Evolutionary conservation across 92 coral and sea anemone species (phyloP).

Genomic region (Actinostola sp.): DNA sequence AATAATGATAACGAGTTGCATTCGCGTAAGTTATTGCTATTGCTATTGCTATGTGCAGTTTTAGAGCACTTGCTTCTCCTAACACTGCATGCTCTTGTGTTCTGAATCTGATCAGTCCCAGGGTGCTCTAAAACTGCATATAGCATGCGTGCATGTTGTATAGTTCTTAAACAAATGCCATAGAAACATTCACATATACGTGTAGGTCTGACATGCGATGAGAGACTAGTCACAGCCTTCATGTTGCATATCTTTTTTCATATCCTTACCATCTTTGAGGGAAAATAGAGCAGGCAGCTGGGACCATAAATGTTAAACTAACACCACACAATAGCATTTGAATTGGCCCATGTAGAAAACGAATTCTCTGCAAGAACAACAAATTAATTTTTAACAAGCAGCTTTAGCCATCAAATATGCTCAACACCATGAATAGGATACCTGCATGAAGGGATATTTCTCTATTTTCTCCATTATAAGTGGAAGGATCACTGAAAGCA

Average conservation of each 20-base stretch:
- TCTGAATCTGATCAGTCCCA: no score
- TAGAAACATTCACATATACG: no score
- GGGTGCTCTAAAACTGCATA: no score
- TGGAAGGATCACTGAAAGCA: conserved; percentile 73
- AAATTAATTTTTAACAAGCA: neutral
- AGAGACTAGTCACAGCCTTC: no score
- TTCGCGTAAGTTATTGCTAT: no score
- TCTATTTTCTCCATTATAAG: conserved; percentile 83
- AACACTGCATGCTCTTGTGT: no score
- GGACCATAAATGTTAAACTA: conserved; percentile 97
- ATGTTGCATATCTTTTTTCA: neutral
- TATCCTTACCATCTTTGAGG: conserved; percentile 89
- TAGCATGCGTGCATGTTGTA: no score
- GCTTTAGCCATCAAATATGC: neutral
- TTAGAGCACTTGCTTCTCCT: no score
- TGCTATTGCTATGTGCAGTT: no score
- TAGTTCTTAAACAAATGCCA: no score
- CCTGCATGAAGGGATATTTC: conserved; percentile 84
- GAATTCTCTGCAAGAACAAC: conserved; percentile 68
- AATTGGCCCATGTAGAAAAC: conserved; percentile 82
- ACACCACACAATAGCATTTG: conserved; percentile 86
- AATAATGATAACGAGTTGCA: no score
- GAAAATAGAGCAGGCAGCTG: conserved; percentile 93
- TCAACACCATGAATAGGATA: conserved; percentile 11
- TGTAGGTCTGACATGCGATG: no score